Evolutionary conservation across 2,113 vertebrate genomes (phyloP).

Genomic region (Cottus gobio): DNA sequence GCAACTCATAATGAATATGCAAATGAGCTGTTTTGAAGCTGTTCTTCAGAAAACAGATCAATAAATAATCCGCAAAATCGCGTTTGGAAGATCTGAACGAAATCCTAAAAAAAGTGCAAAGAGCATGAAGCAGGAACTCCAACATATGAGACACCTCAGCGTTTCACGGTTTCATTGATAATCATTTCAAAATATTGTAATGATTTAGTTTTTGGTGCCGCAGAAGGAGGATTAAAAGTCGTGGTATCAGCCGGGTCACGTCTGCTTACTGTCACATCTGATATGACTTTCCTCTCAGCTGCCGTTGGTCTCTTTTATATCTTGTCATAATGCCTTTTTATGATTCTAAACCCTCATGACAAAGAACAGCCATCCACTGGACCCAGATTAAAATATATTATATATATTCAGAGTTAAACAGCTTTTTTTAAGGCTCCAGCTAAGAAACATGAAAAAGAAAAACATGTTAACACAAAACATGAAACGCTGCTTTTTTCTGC

Average conservation of each 20-base stretch:
- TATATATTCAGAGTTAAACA: background rate
- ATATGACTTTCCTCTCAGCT: background rate
- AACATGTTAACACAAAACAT: background rate
- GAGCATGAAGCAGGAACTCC: background rate
- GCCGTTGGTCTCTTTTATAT: background rate
- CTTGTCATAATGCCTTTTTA: background rate
- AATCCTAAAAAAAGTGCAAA: background rate
- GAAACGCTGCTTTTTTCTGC: background rate
- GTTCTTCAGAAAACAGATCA: background rate
- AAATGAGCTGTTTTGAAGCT: background rate
- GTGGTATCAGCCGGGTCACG: background rate
- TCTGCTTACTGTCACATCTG: background rate
- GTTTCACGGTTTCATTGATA: background rate
- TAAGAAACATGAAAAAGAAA: background rate
- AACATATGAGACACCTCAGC: background rate
- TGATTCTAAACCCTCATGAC: background rate
- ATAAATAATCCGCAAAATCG: background rate
- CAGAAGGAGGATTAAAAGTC: background rate
- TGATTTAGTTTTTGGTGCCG: background rate
- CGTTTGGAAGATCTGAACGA: background rate
- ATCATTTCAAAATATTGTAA: background rate
- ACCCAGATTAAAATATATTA: background rate
- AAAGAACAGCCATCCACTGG: background rate
- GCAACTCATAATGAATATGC: background rate
- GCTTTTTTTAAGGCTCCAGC: background rate